phyloP scores from a whole-genome alignment of 2,888 invertebrate genomes.

The Lasioglossum figueresi region DNA sequence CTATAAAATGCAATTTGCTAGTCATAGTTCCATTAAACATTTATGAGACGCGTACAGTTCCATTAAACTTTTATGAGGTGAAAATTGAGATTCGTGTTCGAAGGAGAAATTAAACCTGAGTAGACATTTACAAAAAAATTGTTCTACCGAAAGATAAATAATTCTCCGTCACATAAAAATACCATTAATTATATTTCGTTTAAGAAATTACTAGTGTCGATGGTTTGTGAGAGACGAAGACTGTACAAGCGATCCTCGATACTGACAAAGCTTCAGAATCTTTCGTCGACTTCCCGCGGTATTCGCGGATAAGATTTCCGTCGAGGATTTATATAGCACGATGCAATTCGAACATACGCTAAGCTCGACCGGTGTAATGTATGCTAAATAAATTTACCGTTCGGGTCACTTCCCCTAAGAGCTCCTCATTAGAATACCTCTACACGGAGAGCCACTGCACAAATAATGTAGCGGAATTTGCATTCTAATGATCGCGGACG shows the following conservation, averaged over 20 bases:
- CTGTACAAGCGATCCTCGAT: background rate
- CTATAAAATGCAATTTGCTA: background rate
- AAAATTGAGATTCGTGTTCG: background rate
- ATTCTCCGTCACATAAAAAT: background rate
- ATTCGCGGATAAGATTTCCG: background rate
- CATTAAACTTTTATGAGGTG: background rate
- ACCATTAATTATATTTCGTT: background rate
- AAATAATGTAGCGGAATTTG: slow-evolving; percentile 17
- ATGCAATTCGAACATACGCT: background rate
- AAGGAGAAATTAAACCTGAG: background rate
- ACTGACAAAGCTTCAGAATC: background rate
- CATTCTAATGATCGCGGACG: slow-evolving; percentile 10
- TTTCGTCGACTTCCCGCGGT: background rate
- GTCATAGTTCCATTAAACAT: background rate
- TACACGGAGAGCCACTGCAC: background rate
- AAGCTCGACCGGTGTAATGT: background rate
- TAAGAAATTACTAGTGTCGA: background rate
- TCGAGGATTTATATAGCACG: background rate
- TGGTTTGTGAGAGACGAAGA: background rate
- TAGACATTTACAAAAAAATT: background rate
- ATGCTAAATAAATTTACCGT: slow-evolving; percentile 18
- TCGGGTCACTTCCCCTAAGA: slow-evolving; percentile 17
- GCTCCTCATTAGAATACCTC: slow-evolving; percentile 10
- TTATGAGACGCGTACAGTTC: background rate
- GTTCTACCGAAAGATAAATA: background rate